phyloP scores from a whole-genome alignment of 2,888 invertebrate genomes.

The Xiphydria camelus region DNA sequence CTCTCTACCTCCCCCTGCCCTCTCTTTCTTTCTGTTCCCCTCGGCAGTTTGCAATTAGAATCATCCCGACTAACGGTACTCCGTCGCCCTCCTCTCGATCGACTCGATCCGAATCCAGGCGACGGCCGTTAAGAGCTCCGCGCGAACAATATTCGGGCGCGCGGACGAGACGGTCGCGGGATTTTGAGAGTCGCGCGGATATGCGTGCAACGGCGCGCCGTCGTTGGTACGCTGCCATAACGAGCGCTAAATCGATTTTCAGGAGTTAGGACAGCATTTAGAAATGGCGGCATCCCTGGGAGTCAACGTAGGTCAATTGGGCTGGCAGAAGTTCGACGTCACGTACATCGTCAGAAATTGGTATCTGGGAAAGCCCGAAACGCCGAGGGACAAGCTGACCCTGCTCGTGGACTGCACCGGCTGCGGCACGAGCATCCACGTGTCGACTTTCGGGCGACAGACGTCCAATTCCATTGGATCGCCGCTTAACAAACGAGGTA shows the following conservation, averaged over 20 bases:
- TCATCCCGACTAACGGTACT: too few relatives aligned
- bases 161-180: too few relatives aligned
- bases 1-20: background rate
- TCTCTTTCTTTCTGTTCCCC: slow-evolving; percentile 2
- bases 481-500: slow-evolving; percentile 51
- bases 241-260: slow-evolving; percentile 13
- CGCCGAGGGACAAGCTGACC: slow-evolving; percentile 66
- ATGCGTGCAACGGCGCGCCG: too few relatives aligned
- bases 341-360: slow-evolving; percentile 77
- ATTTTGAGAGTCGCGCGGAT: too few relatives aligned
- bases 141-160: too few relatives aligned
- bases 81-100: too few relatives aligned
- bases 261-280: slow-evolving; percentile 53
- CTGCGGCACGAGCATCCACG: slow-evolving; percentile 73
- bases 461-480: slow-evolving; percentile 52
- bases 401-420: slow-evolving; percentile 85
- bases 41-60: too few relatives aligned
- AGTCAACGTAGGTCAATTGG: slow-evolving; percentile 69
- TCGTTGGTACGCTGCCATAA: too few relatives aligned
- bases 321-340: slow-evolving; percentile 87
- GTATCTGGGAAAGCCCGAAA: slow-evolving; percentile 60
- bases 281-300: slow-evolving; percentile 53
- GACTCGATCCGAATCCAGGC: too few relatives aligned
- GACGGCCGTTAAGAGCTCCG: too few relatives aligned
- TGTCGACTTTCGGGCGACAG: slow-evolving; percentile 59